Base-by-base conservation (phyloP, 2,797 vertebrate species). In the Acrossocheilus fasciatus region DNA sequence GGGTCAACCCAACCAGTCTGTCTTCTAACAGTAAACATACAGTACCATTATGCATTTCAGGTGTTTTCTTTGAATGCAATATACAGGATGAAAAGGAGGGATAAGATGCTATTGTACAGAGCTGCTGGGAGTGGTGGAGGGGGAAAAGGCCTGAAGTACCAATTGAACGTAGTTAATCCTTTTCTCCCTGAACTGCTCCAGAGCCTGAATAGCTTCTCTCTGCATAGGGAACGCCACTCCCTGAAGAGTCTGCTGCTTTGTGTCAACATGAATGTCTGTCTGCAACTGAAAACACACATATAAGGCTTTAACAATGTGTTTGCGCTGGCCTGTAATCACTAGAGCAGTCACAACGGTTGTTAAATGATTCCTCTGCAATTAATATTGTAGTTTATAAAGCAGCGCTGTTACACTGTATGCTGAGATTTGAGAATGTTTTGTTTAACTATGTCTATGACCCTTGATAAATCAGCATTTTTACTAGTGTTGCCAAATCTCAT, bases 151-250 rank as follows among this genome's bases (percentile, higher is more conserved):
- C 43, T 9, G 69, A 94, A 94, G 96, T 94, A 96, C 97, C 94
- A 98, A 94, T 34, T 98, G 97, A 77, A 98, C 96, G 66, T 98
- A 98, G 92, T 96, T 97, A 83, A 97, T 93, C 90, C 94, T 95
- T 90, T 95, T 96, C 82, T 93, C 93, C 89, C 92, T 95, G 92
- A 98, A 88, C 86, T 96, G 95, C 90, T 96, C 95, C 93, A 98
- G 92, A 87, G 97, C 97, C 70, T 96, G 95, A 68, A 96, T 89
- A 86, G 96, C 97, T 43, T 96, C 96, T 88, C 90, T 93, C 90
- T 96, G 95, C 92, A 98, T 92, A 39, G 97, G 97, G 86, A 98
- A 96, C 5, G 96, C 95, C 74, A 97, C 94, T 84, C 97, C 96
- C 92, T 97, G 96, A 76, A 97, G 88, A 1, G 96, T 97, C 86